These are phyloP conservation scores for Sternotherus odoratus DNA, from an alignment of 2,797 vertebrate genomes.

Conservation along the genomic window DNA sequence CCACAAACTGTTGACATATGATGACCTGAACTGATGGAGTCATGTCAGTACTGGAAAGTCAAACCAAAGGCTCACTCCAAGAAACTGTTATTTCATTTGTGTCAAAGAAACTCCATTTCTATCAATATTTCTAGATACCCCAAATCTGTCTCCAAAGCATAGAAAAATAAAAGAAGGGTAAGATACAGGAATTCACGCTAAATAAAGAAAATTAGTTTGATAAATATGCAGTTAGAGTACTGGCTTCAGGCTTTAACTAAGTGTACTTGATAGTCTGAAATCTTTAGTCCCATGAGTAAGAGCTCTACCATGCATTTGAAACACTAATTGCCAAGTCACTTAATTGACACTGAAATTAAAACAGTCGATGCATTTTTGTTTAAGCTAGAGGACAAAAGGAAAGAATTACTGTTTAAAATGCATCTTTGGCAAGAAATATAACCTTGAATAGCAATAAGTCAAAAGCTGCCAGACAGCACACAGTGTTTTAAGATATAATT, in stretches of 20 bases:
- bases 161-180: not conserved
- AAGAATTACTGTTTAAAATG: not conserved
- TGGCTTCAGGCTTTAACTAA: not conserved
- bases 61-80: slow-evolving; percentile 11
- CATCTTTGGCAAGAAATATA: not conserved
- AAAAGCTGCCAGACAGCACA: not conserved
- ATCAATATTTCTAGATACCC: not conserved
- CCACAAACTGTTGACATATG: slow-evolving; percentile 56
- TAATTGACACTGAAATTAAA: not conserved
- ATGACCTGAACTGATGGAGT: slow-evolving; percentile 19
- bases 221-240: not conserved
- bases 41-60: slow-evolving; percentile 11
- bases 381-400: not conserved
- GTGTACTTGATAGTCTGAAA: not conserved
- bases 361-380: not conserved
- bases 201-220: not conserved
- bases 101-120: not conserved
- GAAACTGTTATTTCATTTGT: not conserved
- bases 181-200: not conserved
- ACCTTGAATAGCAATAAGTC: not conserved
- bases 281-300: not conserved
- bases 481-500: not conserved
- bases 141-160: not conserved
- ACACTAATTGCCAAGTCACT: not conserved
- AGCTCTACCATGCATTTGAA: not conserved